Base-by-base conservation (phyloP, 2,797 vertebrate species). In the Coregonus ussuriensis region DNA sequence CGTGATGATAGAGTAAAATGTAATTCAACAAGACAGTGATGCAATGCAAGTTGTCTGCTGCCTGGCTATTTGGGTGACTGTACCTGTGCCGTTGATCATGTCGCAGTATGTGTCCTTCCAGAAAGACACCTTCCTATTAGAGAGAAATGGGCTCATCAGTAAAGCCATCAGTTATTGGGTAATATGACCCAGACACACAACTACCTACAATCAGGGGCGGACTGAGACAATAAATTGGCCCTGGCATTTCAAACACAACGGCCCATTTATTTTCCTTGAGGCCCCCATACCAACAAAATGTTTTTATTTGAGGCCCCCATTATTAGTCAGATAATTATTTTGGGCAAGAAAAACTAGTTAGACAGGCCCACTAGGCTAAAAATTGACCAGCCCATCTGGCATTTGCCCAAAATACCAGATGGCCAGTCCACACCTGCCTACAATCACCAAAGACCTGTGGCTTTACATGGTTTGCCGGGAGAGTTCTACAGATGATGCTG, bases 51-150 rank as follows among this genome's bases (percentile, higher is more conserved):
- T 52, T 29, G 41, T 72, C 1, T 68, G 18, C 71, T 31, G 29
- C 15, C 51, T 54, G 25, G 18, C 29, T 72, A 6, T 11, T 56
- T 15, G 21, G 35, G 37, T 16, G 68, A 54, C 59, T 94, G 81
- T 82, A 98, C 98, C 97, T 93, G 98, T 97, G 41, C 98, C 98
- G 47, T 99, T 99, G 88, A 99, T 85, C 96, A 96, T 94, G 92
- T 97, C 82, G 0, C 98, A 99, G 83, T 96, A 91, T 0, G 0
- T 0, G 84, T 94, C 83, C 0, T 89, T 1, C 98, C 98, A 99
- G 81, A 92, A 97, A 53, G 0, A 0, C 54, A 95, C 66, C 0
- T 31, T 79, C 75, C 95, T 95, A 83, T 77, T 74, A 67, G 52
- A 78, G 21, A 84, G 16, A 77, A 16, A 72, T 59, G 14, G 68